phyloP scores from a whole-genome alignment of 2,888 invertebrate genomes.

The Hydraecia micacea region DNA sequence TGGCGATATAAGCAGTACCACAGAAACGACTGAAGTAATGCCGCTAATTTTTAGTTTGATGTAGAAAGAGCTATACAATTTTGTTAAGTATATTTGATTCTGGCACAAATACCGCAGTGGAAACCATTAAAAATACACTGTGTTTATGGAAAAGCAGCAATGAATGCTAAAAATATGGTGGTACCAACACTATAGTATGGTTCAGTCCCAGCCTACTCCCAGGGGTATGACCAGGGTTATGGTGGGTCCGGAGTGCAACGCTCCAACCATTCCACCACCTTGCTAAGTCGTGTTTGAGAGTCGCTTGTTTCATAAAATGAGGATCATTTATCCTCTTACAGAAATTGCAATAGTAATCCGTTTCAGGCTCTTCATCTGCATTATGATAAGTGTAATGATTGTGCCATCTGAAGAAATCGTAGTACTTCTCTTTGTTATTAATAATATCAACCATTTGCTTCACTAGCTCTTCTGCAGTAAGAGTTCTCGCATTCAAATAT shows the following conservation, averaged over 20 bases:
- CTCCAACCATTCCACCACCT: slow-evolving; percentile 46
- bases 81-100: too few species aligned
- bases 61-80: too few species aligned
- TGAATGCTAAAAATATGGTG: too few species aligned
- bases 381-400: slow-evolving; percentile 70
- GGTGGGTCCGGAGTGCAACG: neutral
- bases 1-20: too few species aligned
- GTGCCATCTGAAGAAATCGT: slow-evolving; percentile 71
- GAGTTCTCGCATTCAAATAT: slow-evolving; percentile 62
- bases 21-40: too few species aligned
- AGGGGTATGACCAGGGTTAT: too few species aligned
- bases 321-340: slow-evolving; percentile 54
- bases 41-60: too few species aligned
- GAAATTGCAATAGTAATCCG: slow-evolving; percentile 62
- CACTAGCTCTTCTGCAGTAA: slow-evolving; percentile 48
- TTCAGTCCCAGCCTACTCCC: too few species aligned
- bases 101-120: too few species aligned
- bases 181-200: too few species aligned
- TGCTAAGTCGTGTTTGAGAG: slow-evolving; percentile 9
- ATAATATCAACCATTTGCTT: slow-evolving; percentile 66
- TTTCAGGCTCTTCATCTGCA: slow-evolving; percentile 52
- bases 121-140: too few species aligned
- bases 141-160: too few species aligned
- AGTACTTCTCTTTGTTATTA: slow-evolving; percentile 61
- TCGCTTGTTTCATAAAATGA: slow-evolving; percentile 22